Evolutionary conservation across 2,113 vertebrate genomes (phyloP).

Genomic region (Ceyx melanurus): DNA sequence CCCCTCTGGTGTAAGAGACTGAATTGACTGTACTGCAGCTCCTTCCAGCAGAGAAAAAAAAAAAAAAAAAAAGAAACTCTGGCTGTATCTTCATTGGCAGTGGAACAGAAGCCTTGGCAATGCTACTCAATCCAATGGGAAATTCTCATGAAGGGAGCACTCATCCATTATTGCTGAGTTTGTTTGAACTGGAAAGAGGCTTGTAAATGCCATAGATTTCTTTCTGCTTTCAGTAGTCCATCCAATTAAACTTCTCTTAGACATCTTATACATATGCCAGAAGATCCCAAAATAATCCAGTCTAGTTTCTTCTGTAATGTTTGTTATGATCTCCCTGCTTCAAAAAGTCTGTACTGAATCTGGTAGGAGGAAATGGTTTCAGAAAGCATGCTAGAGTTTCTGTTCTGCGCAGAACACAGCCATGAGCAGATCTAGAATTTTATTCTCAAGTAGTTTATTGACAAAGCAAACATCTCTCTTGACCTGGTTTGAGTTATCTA

Average conservation of each 20-base stretch:
- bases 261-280: neutral
- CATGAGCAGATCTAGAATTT: neutral
- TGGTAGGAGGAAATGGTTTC: neutral
- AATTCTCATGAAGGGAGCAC: constrained; percentile 14
- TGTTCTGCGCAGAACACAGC: neutral
- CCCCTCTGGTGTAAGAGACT: neutral
- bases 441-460: neutral
- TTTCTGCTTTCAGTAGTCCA: neutral
- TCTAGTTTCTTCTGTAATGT: neutral
- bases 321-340: neutral
- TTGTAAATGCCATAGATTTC: constrained; percentile 11
- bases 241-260: neutral
- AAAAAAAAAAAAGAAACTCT: neutral
- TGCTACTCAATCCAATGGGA: constrained; percentile 15
- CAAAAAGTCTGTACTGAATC: neutral
- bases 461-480: neutral
- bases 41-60: neutral
- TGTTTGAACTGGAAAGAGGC: constrained; percentile 17
- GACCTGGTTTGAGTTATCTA: neutral
- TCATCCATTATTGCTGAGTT: neutral
- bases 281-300: neutral
- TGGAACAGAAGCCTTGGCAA: constrained; percentile 28
- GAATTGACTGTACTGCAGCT: constrained; percentile 38
- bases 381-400: neutral
- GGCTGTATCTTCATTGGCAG: neutral